Base-by-base conservation (phyloP, 1,140 invertebrate species). In the Micrasema minimum region DNA sequence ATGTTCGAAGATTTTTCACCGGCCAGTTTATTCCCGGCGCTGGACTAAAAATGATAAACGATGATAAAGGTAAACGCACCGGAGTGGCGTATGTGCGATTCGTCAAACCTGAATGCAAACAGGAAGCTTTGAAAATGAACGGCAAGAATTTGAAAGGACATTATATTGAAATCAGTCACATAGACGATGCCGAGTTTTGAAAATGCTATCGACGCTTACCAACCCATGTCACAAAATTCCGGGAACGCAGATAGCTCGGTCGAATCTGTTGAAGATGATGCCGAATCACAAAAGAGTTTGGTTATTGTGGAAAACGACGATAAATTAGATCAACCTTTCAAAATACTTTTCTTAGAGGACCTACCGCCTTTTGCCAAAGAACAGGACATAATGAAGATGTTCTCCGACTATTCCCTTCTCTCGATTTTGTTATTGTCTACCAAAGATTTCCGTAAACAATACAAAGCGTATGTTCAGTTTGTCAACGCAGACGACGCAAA, bases 1-100 rank as follows among this genome's bases (percentile, higher is more conserved):
- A 96, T 77, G 82, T 97, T 0, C 84, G 93, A 10, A 88, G 91
- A 59, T 92, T 96, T 70, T 96, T 97, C 78, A 86, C 88, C 4
- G 89, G 90, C 7, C 87, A 91, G 57, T 89, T 89, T 76, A 93
- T 97, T 41, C 88, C 91, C 9, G 91, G 91, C 70, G 91, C 92
- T 77, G 93, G 94, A 2, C 88, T 97, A 31, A 96, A 96, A 80
- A 85, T 97, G 74, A 89, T 94, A 7, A 93, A 91, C 77, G 92
- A 96, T 75, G 87, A 89, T 11, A 87, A 90, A 72, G 94, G 95
- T 0, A 88, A 90, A 23, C 86, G 92, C 9, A 91, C 90, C 0
- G 94, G 94, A 0, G 89, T 91, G 20, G 93, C 91, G 9, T 95
- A 89, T 77, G 88, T 97, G 1, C 88, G 90, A 75, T 96, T 97